Evolutionary conservation across 92 coral and sea anemone species (phyloP).

Genomic region (Galaxea fascicularis): DNA sequence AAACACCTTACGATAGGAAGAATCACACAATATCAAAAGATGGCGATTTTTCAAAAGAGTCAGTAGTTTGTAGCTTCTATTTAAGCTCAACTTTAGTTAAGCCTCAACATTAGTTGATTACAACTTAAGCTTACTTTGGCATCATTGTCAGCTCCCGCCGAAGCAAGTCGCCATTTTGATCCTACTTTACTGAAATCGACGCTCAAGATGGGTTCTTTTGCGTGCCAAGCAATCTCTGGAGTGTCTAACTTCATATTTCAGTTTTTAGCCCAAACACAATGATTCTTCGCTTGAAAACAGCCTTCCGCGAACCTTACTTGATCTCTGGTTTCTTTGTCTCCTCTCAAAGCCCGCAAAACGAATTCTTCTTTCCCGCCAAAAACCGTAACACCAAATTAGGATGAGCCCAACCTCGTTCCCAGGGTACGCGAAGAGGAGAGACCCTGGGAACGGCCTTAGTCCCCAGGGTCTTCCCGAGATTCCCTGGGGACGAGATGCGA

Average conservation of each 20-base stretch:
- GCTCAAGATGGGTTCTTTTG: conserved; percentile 93
- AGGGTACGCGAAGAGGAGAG: no score
- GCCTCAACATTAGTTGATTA: background rate
- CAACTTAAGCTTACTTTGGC: conserved; percentile 71
- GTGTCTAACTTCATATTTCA: conserved; percentile 80
- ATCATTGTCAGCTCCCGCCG: conserved; percentile 94
- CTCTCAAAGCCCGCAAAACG: conserved; percentile 42
- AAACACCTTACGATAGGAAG: background rate
- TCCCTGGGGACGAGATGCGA: background rate
- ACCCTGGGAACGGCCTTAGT: no score
- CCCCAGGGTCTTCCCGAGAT: background rate
- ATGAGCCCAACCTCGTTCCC: no score
- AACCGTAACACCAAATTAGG: conserved; percentile 63
- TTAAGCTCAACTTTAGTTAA: background rate
- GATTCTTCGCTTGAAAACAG: background rate
- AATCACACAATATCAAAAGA: background rate
- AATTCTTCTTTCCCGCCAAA: conserved; percentile 85
- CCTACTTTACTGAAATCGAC: conserved; percentile 90
- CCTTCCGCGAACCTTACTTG: background rate
- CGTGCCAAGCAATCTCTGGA: conserved; percentile 99
- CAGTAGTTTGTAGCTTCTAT: background rate
- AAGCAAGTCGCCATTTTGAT: conserved; percentile 83
- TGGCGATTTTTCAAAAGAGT: background rate
- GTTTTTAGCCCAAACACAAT: background rate
- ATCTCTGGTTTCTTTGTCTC: background rate